These are phyloP conservation scores for Neodiprion fabricii DNA, from an alignment of 1,140 invertebrate species.

Conservation along the genomic window DNA sequence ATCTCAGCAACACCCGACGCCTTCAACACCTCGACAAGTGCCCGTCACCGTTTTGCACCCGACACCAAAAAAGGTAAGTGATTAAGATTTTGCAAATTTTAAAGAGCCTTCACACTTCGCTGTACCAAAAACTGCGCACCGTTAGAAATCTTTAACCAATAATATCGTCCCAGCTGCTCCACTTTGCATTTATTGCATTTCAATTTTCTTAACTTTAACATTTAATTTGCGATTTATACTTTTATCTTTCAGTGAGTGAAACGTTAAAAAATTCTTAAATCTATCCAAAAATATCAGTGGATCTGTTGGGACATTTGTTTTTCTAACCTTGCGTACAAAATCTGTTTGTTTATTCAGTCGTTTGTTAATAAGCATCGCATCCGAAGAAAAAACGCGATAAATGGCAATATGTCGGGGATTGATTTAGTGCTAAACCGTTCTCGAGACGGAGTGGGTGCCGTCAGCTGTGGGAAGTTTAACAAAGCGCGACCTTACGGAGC, in stretches of 20 bases:
- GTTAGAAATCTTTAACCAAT: background rate
- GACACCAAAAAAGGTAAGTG: constrained; percentile 56
- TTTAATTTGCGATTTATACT: no score
- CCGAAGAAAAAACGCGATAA: no score
- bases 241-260: no score
- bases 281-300: no score
- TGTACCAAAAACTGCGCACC: background rate
- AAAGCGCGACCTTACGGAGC: background rate
- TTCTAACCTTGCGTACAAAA: no score
- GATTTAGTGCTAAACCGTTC: background rate
- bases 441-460: background rate
- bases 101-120: background rate
- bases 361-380: no score
- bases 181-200: no score
- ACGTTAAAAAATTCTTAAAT: no score
- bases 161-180: background rate
- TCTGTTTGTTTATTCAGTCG: no score
- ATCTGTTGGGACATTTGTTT: no score
- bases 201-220: no score
- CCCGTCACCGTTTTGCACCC: constrained; percentile 55
- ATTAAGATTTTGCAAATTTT: constrained; percentile 10
- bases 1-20: constrained; percentile 41
- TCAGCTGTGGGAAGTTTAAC: background rate
- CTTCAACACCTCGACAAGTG: constrained; percentile 51
- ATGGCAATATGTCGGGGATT: no score